Evolutionary conservation across 2,888 invertebrate species (phyloP).

Genomic region (Drosophila phalerata): DNA sequence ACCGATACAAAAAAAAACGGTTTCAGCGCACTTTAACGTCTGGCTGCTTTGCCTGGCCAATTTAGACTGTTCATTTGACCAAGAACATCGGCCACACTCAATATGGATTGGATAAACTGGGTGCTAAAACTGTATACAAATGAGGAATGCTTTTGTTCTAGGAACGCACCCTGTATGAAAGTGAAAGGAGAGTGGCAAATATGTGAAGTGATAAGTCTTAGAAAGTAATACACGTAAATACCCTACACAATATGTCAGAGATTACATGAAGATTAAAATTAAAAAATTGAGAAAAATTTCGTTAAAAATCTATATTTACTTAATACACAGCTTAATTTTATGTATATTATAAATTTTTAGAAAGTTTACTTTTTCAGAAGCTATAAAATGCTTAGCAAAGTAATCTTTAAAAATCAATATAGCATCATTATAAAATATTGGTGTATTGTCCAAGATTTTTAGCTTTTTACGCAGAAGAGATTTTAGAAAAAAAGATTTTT

Average conservation of each 20-base stretch:
- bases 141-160: constrained; percentile 12
- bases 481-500: too few species aligned
- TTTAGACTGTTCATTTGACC: constrained; percentile 59
- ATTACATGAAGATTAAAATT: too few species aligned
- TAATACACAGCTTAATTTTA: too few species aligned
- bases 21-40: constrained; percentile 49
- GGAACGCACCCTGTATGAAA: constrained; percentile 48
- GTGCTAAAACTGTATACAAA: constrained; percentile 43
- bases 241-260: constrained; percentile 6
- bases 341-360: too few species aligned
- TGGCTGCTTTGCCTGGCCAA: constrained; percentile 58
- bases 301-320: too few species aligned
- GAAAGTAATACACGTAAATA: background rate
- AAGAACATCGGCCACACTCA: constrained; percentile 35
- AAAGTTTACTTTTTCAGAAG: too few species aligned
- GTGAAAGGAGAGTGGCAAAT: constrained; percentile 40
- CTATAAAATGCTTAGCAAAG: too few species aligned
- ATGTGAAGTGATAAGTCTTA: constrained; percentile 51
- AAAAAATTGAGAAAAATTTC: too few species aligned
- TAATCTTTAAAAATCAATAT: too few species aligned
- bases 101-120: constrained; percentile 44
- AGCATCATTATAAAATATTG: too few species aligned
- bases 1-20: constrained; percentile 19
- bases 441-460: too few species aligned
- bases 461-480: too few species aligned